phyloP scores from a whole-genome alignment of 1,140 invertebrate genomes.

The Luehdorfia chinensis region DNA sequence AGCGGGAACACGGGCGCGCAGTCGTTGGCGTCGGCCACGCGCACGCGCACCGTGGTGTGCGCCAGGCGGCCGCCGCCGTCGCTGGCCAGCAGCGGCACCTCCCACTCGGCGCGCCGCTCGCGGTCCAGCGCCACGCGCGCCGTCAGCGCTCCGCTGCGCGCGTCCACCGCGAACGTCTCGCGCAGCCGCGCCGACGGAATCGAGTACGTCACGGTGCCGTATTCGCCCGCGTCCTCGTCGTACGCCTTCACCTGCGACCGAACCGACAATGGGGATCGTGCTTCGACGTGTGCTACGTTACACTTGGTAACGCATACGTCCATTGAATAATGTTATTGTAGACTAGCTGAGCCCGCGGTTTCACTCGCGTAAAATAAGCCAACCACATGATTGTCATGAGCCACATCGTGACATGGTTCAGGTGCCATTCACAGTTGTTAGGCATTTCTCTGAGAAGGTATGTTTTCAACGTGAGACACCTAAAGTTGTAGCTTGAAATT shows the following conservation, averaged over 20 bases:
- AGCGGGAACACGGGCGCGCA: constrained; percentile 89
- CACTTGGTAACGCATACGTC: no score
- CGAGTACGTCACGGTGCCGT: constrained; percentile 86
- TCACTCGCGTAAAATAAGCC: no score
- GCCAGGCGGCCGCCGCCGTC: constrained; percentile 90
- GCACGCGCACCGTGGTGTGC: constrained; percentile 87
- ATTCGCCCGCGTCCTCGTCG: constrained; percentile 91
- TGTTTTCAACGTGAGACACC: no score
- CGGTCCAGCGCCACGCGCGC: constrained; percentile 88
- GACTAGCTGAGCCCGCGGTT: no score
- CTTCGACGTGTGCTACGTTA: neutral
- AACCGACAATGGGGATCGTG: no score
- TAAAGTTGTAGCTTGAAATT: no score
- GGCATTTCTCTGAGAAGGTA: no score
- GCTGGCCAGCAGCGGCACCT: constrained; percentile 89
- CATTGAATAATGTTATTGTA: no score
- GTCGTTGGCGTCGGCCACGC: constrained; percentile 91
- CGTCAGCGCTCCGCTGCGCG: constrained; percentile 86
- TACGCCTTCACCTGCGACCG: constrained; percentile 81
- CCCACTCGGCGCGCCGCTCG: constrained; percentile 85
- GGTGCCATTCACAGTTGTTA: no score
- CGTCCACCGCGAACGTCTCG: constrained; percentile 88
- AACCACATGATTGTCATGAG: no score
- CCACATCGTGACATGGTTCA: no score
- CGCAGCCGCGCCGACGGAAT: constrained; percentile 88